Evolutionary conservation across 2,888 invertebrate species (phyloP), one percentile per base, ranked within the genome.

Genomic region (Meliscaeva auricollis): DNA sequence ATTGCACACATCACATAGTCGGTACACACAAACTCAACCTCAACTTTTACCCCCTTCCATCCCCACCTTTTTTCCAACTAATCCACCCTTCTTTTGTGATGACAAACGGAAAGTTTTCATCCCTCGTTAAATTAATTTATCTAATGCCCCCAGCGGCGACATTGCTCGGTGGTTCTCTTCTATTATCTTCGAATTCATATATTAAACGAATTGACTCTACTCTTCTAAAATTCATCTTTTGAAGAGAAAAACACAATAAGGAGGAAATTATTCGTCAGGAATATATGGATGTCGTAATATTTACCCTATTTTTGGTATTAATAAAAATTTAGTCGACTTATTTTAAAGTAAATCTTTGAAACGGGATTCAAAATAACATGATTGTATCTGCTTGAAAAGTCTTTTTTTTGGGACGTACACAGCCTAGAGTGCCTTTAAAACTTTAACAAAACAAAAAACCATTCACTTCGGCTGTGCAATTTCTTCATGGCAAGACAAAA

Each of bases 51-150:
- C 41, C 3, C 32, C 26, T 13, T 0, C 30, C n/a, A 6, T 8
- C 35, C 6, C 13, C 46, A n/a, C 5, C 13, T 5, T 20, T 20
- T 38, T 38, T 17, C 13, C 46, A 17, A 38, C 62, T 32, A 35
- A 41, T 58, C 58, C 48, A 74, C 62, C 52, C 50, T 50, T 62
- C 41, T 46, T 41, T 17, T 62, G 68, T 50, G 76, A 81, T 76
- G 81, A 85, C 85, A 85, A 85, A 81, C 76, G 69, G 54, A 85
- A 77, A 85, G 54, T 81, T 85, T 85, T 69, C 81, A 85, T 76
- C 85, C 81, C 85, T 85, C 81, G 85, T 81, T 85, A 76, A 81
- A 85, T 85, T 81, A 77, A 85, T 85, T 85, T 85, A 81, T 85
- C 81, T 85, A 77, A 85, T 85, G 81, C 76, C 80, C 80, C 68